A percentile compares a stretch with the other conserved stretches of the same genome.
Evolutionary conservation across 1,140 invertebrate species (phyloP).

Genomic region (Aphaenogaster ashmeadi): DNA sequence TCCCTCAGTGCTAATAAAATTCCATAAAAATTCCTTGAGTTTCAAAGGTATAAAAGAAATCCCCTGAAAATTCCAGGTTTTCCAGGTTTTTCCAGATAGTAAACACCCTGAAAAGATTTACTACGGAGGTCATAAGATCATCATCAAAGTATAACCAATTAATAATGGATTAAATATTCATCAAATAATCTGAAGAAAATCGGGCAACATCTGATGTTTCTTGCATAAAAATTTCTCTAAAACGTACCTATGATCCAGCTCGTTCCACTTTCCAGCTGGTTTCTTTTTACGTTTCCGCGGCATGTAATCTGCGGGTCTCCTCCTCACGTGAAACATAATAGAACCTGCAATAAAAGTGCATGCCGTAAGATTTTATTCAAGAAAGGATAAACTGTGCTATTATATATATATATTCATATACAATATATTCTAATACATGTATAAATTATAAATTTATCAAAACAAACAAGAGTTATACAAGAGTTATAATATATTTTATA

Average conservation of each 20-base stretch:
- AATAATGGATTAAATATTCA: not conserved
- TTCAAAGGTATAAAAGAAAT: no score
- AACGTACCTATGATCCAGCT: conserved; percentile 83
- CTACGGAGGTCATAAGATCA: not conserved
- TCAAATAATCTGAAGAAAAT: not conserved
- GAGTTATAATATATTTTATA: not conserved
- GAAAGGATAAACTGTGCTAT: not conserved
- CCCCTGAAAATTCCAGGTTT: no score
- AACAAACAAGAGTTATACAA: not conserved
- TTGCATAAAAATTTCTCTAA: conserved; percentile 21
- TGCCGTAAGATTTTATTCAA: not conserved
- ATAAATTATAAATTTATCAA: conserved; percentile 27
- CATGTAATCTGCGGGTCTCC: conserved; percentile 95
- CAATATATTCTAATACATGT: not conserved
- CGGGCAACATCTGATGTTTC: conserved; percentile 64
- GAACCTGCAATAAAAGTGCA: conserved; percentile 89
- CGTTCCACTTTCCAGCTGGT: conserved; percentile 89
- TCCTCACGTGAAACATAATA: conserved; percentile 97
- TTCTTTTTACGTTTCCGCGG: conserved; percentile 97
- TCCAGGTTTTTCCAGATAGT: no score
- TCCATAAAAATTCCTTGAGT: no score
- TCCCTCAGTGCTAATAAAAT: no score
- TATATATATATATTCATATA: not conserved
- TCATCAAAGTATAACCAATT: not conserved
- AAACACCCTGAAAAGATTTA: no score